A percentile compares a stretch with the other conserved stretches of the same genome.
Evolutionary conservation across 2,113 vertebrate genomes (phyloP).

Genomic region (Eudyptes chrysolophus): DNA sequence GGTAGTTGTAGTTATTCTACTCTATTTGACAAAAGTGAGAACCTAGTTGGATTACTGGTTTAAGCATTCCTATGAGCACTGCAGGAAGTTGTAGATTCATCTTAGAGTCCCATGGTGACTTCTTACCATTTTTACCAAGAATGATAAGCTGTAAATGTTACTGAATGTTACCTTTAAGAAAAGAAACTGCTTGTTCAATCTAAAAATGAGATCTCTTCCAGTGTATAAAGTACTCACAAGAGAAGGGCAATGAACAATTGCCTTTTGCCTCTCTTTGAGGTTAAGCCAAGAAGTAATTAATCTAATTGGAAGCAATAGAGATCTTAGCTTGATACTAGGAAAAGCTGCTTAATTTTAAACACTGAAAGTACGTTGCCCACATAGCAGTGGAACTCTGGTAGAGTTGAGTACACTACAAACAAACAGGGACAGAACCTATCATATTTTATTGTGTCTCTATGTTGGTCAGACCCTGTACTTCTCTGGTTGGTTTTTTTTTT

Average conservation of each 20-base stretch:
- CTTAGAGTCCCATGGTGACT: not conserved
- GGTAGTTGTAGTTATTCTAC: not conserved
- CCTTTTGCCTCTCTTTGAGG: not conserved
- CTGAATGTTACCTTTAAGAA: not conserved
- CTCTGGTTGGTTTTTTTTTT: not conserved
- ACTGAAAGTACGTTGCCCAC: not conserved
- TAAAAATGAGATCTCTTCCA: not conserved
- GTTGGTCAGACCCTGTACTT: not conserved
- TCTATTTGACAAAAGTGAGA: not conserved
- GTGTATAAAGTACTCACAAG: not conserved
- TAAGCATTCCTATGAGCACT: not conserved
- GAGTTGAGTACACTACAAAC: not conserved
- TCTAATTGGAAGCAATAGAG: not conserved
- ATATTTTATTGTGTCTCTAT: not conserved
- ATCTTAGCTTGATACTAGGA: not conserved
- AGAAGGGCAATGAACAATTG: not conserved
- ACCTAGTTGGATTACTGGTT: not conserved
- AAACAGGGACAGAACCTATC: not conserved
- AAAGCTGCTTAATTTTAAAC: not conserved
- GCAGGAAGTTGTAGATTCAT: not conserved
- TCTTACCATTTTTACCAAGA: not conserved
- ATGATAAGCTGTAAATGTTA: not conserved
- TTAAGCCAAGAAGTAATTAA: constrained; percentile 12
- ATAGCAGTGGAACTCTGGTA: not conserved
- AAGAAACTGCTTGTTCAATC: not conserved